Evolutionary conservation across 1,140 invertebrate genomes (phyloP), one percentile per base, ranked within the genome.

Genomic region (Conus ventricosus): DNA sequence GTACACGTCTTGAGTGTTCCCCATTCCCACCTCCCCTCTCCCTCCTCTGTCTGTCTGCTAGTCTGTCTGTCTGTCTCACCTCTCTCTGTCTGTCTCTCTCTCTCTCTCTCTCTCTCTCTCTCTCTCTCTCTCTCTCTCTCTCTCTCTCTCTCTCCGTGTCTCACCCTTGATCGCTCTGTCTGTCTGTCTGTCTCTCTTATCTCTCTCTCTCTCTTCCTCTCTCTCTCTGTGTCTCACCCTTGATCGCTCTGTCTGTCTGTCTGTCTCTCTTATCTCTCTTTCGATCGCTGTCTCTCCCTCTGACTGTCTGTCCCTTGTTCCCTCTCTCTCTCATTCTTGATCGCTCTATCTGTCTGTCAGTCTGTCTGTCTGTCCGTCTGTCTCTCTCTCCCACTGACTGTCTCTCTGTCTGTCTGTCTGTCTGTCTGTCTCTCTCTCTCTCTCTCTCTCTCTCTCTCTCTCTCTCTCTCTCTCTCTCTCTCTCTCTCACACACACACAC

Each of bases 381-480:
- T 75, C 20, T 75, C 4, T 75, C 20, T n/a, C 71, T n/a, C 20
- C 4, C 71, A 5, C 20, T 75, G 13, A 5, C 20, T 75, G 13
- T 75, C 20, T 75, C 17, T 17, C 76, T 51, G 25, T 80, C 76
- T 80, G 3, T 80, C 76, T 80, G 25, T 80, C 76, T 51, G 25
- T 80, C 76, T 80, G 25, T 80, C 76, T 80, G 23, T 80, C 76
- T 51, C 7, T 80, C 76, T 51, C 25, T 80, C 76, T 51, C 39
- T 80, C 25, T 51, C 25, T 80, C 25, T 80, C 76, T 80, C 76
- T 80, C 76, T 80, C 39, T 80, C 76, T 80, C 7, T 80, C 76
- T 80, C 1, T 80, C 76, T 51, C 7, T 80, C 76, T 51, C 25
- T 80, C 76, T 51, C 39, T 80, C 25, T 51, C 25, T 80, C 25